Conservation (phyloP, 2,888 invertebrate genomes). For the Nematopogon swammerdamellus region DNA sequence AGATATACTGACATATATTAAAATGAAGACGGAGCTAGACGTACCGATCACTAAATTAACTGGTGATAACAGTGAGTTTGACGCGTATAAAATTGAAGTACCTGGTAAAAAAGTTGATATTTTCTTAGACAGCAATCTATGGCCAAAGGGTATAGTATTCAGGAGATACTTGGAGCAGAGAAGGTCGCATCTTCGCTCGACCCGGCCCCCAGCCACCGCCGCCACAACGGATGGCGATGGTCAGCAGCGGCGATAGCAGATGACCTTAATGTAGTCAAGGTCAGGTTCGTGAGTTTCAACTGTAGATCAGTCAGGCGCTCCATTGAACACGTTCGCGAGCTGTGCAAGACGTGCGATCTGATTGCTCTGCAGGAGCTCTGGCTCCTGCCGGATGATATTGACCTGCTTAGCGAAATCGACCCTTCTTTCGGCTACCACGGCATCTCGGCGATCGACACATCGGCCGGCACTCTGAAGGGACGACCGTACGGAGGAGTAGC, state of each 20-base stretch:
- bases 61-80: not conserved
- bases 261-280: not conserved
- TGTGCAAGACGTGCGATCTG: conserved; percentile 1
- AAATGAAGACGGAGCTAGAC: not conserved
- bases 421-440: conserved; percentile 1
- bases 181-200: not conserved
- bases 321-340: not conserved
- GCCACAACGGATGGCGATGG: not conserved
- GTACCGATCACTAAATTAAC: not conserved
- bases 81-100: not conserved
- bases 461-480: not conserved
- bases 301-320: conserved; percentile 2
- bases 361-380: conserved; percentile 3
- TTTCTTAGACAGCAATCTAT: not conserved
- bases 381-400: conserved; percentile 2
- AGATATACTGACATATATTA: not conserved
- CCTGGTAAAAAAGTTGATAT: not conserved
- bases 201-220: not conserved
- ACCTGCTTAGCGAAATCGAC: not conserved
- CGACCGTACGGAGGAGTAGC: conserved; percentile 1
- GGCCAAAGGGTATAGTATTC: not conserved
- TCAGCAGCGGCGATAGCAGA: not conserved
- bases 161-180: not conserved
- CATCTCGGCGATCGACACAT: conserved; percentile 2
- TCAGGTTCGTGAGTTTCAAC: conserved; percentile 1